Base-by-base conservation (phyloP, 2,888 invertebrate species). In the Athalia circularis region DNA sequence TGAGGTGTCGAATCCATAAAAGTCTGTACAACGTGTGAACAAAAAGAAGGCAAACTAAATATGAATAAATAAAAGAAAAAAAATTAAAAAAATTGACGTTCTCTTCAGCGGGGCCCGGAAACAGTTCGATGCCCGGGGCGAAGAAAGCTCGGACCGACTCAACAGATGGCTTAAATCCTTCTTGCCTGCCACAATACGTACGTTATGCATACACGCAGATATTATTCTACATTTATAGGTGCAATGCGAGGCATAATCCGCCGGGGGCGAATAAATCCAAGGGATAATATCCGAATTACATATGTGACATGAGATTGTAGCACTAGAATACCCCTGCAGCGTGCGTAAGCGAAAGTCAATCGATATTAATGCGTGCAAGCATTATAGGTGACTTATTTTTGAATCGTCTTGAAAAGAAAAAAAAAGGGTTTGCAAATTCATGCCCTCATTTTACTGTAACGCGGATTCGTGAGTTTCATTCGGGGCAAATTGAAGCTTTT, bases 101-200 rank as follows among this genome's bases (percentile, higher is more conserved):
- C 68, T 67, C 67, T 72, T 78, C 81, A 75, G 72, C 77, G 67
- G 80, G 83, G 83, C 80, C 86, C 87, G 87, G 87, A 88, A 88
- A 86, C 80, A 82, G 84, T 87, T 86, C 77, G 83, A 77, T 80
- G 86, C 88, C 88, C 80, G 85, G 79, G 87, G 88, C 88, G 82
- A 88, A 85, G 88, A 88, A 88, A 88, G 88, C 80, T 77, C 75
- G 48, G 65, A 75, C 59, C 77, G 68, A 74, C 64, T 77, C 62
- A 68, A 72, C 67, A 61, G 61, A 78, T 79, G 57, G 62, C 65
- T 77, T 80, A 68, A 75, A 54, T 77, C 65, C 59, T 47, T 50
- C 43, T 59, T 57, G 64, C 68, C 65, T 64, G 62, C 68, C 29
- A 72, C 59, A 72, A 52, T 68, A 50, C 54, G 59, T 72, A 47